Percentiles rank a stretch among this genome's conserved stretches.
Conservation (phyloP, 2,888 invertebrate species). For the Taphrorychus bicolor region DNA sequence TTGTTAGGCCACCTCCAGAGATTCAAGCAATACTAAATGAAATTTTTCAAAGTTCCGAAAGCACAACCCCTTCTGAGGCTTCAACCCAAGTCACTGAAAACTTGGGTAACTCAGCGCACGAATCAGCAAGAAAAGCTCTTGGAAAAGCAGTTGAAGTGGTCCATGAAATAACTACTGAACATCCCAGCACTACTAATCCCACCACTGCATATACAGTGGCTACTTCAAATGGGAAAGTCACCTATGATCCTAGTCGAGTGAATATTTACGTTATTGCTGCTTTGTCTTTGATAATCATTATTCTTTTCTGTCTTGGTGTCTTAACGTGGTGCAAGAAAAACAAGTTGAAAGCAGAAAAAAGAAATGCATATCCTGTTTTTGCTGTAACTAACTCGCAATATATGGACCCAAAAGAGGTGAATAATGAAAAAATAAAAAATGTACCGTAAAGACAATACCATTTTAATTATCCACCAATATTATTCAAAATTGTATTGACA, state of each 20-base stretch:
- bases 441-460: slow-evolving; percentile 17
- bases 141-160: not conserved
- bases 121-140: not conserved
- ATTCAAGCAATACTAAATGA: not conserved
- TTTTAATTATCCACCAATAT: not conserved
- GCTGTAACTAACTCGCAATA: slow-evolving; percentile 16
- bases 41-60: not conserved
- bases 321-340: slow-evolving; percentile 24
- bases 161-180: not conserved
- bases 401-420: slow-evolving; percentile 12
- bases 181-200: not conserved
- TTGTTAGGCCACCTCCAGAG: not conserved
- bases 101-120: not conserved
- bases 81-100: not conserved
- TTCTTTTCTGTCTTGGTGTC: not conserved
- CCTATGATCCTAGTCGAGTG: not conserved
- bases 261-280: slow-evolving; percentile 21
- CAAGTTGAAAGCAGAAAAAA: slow-evolving; percentile 13
- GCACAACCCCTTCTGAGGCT: not conserved
- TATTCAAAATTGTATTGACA: slow-evolving; percentile 3
- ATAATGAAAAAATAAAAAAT: slow-evolving; percentile 20
- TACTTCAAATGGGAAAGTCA: not conserved
- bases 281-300: slow-evolving; percentile 12
- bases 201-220: not conserved
- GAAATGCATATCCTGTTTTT: slow-evolving; percentile 26